phyloP scores from a whole-genome alignment of 2,113 vertebrate species.

The Brienomyrus longianalis region DNA sequence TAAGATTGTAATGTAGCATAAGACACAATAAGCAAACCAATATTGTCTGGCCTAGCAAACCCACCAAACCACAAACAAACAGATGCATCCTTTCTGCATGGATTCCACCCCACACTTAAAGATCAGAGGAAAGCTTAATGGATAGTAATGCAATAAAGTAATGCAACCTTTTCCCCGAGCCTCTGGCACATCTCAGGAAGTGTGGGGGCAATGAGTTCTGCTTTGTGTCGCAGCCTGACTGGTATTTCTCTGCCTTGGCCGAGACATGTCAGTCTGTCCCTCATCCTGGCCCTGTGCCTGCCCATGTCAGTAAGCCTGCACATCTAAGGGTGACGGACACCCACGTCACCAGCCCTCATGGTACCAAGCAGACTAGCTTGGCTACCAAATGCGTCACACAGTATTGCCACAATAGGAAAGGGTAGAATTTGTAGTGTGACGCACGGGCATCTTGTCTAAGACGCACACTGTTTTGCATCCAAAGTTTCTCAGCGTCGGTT shows the following conservation, averaged over 20 bases:
- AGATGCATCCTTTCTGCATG: not conserved
- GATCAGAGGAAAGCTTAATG: constrained; percentile 18
- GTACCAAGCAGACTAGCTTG: not conserved
- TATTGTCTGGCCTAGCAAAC: not conserved
- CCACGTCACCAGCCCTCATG: not conserved
- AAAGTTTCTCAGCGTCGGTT: not conserved
- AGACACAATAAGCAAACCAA: not conserved
- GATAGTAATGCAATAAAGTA: constrained; percentile 16
- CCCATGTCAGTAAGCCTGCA: not conserved
- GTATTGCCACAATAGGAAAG: not conserved
- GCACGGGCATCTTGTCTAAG: not conserved
- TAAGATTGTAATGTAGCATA: too few species aligned
- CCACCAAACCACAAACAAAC: constrained; percentile 5
- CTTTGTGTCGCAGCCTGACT: not conserved
- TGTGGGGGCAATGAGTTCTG: not conserved
- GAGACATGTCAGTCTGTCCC: not conserved
- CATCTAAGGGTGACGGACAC: not conserved
- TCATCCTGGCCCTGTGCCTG: not conserved
- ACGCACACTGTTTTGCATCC: not conserved
- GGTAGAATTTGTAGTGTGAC: not conserved
- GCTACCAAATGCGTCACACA: not conserved
- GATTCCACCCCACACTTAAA: not conserved
- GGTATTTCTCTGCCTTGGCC: not conserved
- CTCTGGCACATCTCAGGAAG: not conserved
- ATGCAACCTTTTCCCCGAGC: not conserved